Evolutionary conservation across 2,888 invertebrate genomes (phyloP).

Genomic region (Clunio marinus): DNA sequence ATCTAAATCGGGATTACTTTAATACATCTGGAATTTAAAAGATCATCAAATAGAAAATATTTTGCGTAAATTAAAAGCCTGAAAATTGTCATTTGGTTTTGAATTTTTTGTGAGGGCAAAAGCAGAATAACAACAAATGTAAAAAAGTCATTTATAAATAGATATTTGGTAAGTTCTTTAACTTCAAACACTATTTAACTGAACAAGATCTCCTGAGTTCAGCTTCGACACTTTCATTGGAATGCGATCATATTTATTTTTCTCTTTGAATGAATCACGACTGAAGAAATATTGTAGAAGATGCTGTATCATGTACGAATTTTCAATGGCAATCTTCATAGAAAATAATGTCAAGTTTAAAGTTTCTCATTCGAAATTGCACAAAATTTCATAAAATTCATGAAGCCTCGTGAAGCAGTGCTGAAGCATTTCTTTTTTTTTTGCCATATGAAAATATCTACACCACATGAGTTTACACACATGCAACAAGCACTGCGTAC

Average conservation of each 20-base stretch:
- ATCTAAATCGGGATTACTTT: background rate
- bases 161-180: slow-evolving; percentile 18
- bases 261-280: no score
- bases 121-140: background rate
- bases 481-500: background rate
- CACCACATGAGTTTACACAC: slow-evolving; percentile 1
- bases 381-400: background rate
- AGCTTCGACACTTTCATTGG: background rate
- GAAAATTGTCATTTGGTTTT: background rate
- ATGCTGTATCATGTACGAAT: no score
- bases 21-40: slow-evolving; percentile 14
- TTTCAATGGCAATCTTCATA: no score
- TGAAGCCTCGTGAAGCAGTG: background rate
- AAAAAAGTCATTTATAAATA: slow-evolving; percentile 5
- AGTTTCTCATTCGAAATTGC: no score
- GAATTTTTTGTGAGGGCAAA: background rate
- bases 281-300: no score
- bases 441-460: slow-evolving; percentile 20
- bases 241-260: no score
- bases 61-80: background rate
- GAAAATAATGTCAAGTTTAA: no score
- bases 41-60: background rate
- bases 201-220: background rate
- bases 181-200: background rate
- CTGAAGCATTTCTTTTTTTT: slow-evolving; percentile 13